Percentiles rank a stretch among this genome's conserved stretches.
These are phyloP conservation scores for Eretmochelys imbricata DNA, from an alignment of 2,113 vertebrate genomes.

Conservation along the genomic window DNA sequence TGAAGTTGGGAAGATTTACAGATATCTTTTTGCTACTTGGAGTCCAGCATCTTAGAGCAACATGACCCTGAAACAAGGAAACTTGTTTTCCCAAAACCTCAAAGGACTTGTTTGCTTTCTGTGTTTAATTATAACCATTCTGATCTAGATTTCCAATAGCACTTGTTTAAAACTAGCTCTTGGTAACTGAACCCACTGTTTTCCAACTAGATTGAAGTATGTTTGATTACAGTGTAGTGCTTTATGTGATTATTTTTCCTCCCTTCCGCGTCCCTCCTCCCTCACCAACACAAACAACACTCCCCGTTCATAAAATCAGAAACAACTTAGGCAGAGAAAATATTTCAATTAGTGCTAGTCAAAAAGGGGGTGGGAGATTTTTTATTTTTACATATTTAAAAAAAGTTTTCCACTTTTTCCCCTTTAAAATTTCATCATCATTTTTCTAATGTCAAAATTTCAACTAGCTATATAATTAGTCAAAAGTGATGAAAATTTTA, in stretches of 20 bases:
- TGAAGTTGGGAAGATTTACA: neutral
- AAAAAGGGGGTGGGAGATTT: neutral
- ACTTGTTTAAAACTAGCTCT: neutral
- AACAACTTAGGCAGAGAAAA: neutral
- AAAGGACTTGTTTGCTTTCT: neutral
- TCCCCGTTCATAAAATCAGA: neutral
- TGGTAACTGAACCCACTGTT: neutral
- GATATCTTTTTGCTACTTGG: neutral
- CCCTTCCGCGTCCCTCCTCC: neutral
- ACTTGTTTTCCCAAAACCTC: neutral
- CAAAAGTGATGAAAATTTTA: neutral
- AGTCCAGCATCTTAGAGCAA: neutral
- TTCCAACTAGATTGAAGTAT: neutral
- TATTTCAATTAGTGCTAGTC: neutral
- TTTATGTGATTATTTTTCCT: neutral
- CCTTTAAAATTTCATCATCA: neutral
- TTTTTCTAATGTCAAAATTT: neutral
- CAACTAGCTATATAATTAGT: neutral
- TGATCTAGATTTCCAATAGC: neutral
- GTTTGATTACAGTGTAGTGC: fast-evolving
- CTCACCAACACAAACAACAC: neutral
- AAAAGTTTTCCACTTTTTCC: neutral
- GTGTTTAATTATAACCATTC: neutral
- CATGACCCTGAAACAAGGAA: neutral
- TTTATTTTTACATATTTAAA: neutral